A percentile compares a stretch with the other conserved stretches of the same genome.
Evolutionary conservation across 2,113 vertebrate genomes (phyloP).

Genomic region (Panurus biarmicus): DNA sequence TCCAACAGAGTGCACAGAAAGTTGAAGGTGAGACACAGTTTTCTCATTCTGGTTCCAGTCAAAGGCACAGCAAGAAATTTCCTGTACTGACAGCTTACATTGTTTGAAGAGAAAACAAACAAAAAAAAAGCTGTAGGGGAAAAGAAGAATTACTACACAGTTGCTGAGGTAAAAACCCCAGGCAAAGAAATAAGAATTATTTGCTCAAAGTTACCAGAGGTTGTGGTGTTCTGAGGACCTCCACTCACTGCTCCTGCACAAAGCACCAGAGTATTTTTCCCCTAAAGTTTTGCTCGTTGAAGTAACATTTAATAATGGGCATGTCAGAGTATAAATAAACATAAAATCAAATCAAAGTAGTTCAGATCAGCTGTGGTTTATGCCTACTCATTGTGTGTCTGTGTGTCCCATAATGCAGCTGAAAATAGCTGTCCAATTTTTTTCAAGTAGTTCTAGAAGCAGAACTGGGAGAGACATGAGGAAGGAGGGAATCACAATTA

Average conservation of each 20-base stretch:
- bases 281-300: background rate
- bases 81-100: background rate
- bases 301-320: background rate
- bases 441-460: background rate
- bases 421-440: background rate
- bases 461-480: background rate
- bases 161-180: background rate
- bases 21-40: background rate
- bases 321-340: background rate
- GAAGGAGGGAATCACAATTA: background rate
- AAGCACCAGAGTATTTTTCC: background rate
- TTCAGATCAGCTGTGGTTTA: background rate
- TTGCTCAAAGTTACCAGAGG: background rate
- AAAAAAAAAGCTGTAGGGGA: background rate
- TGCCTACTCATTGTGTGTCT: background rate
- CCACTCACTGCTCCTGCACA: background rate
- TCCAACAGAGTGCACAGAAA: background rate
- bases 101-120: background rate
- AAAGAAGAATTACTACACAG: background rate
- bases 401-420: background rate
- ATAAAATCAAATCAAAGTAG: background rate
- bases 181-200: background rate
- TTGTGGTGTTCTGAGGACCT: background rate
- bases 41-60: background rate
- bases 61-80: background rate